These are phyloP conservation scores for Drosophila atripex DNA, from an alignment of 2,888 invertebrate species.

Conservation along the genomic window DNA sequence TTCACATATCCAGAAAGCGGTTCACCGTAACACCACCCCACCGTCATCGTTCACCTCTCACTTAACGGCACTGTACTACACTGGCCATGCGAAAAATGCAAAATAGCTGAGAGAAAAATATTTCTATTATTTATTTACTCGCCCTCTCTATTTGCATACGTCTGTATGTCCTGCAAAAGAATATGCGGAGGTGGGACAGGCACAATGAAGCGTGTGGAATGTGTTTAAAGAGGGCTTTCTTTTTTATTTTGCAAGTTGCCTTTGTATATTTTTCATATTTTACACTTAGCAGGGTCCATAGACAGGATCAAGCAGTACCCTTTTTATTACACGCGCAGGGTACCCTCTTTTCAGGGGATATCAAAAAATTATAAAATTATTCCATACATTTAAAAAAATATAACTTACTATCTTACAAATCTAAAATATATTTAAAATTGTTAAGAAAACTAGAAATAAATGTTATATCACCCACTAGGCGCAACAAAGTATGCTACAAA, in stretches of 20 bases:
- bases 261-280: constrained; percentile 62
- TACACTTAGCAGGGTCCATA: constrained; percentile 33
- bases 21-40: constrained; percentile 11
- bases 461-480: background rate
- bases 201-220: constrained; percentile 51
- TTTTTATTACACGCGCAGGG: constrained; percentile 20
- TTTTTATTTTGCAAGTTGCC: constrained; percentile 8
- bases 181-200: constrained; percentile 8
- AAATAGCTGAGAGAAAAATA: constrained; percentile 69
- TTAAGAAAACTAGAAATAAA: background rate
- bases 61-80: constrained; percentile 27
- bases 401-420: background rate
- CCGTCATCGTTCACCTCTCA: background rate
- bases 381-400: background rate
- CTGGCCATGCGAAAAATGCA: constrained; percentile 56
- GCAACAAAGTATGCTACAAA: constrained; percentile 34
- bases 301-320: constrained; percentile 32
- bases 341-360: constrained; percentile 10
- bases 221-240: constrained; percentile 42
- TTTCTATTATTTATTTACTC: constrained; percentile 60
- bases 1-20: constrained; percentile 42
- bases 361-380: background rate
- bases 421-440: background rate
- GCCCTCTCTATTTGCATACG: constrained; percentile 43
- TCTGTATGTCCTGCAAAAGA: constrained; percentile 19